These are phyloP conservation scores for Psilopogon haemacephalus DNA, from an alignment of 2,113 vertebrate genomes.

Conservation along the genomic window DNA sequence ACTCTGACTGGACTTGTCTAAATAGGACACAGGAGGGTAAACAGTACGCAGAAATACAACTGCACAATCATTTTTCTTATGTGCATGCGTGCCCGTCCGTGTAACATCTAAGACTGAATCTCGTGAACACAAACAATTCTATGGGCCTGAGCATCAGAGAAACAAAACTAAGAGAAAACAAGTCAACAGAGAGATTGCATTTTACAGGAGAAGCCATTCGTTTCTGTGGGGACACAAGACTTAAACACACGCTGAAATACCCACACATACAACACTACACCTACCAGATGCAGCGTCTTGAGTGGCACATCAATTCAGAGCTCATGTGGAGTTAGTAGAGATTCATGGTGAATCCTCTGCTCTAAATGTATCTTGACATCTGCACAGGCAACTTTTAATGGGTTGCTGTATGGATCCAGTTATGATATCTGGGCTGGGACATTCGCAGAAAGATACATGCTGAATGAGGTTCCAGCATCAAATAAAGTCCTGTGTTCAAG, in stretches of 20 bases:
- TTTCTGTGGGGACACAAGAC: neutral
- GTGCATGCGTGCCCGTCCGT: neutral
- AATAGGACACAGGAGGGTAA: neutral
- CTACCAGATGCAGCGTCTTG: neutral
- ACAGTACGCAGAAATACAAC: neutral
- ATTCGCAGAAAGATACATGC: neutral
- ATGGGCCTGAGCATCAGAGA: neutral
- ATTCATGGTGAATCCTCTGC: neutral
- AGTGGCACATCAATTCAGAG: neutral
- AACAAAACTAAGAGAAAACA: neutral
- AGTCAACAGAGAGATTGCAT: neutral
- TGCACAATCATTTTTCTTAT: neutral
- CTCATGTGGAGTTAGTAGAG: neutral
- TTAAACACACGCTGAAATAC: neutral
- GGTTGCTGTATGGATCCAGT: neutral
- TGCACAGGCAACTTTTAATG: neutral
- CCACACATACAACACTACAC: rapidly evolving
- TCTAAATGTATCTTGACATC: neutral
- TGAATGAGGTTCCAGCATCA: neutral
- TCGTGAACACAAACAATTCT: neutral
- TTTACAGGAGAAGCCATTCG: neutral
- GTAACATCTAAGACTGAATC: neutral
- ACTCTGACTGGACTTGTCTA: neutral
- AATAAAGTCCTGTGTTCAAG: neutral
- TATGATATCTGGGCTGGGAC: neutral